These are phyloP conservation scores for Natator depressus DNA, from an alignment of 2,113 vertebrate genomes.

Conservation along the genomic window DNA sequence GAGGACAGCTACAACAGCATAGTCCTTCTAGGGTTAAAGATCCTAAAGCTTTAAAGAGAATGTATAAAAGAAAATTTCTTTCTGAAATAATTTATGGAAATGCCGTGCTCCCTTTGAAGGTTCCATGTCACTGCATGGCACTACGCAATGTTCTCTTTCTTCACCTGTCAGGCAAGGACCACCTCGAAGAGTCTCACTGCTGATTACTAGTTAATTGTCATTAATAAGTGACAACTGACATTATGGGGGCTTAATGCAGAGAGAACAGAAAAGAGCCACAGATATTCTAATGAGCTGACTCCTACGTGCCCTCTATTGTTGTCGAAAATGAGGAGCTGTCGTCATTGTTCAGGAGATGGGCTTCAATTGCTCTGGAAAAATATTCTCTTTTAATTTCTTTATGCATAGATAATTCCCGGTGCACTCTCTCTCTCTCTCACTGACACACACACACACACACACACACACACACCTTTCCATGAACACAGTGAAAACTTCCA, in stretches of 20 bases:
- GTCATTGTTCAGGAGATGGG: conserved; percentile 86
- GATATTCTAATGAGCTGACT: conserved; percentile 91
- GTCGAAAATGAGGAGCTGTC: conserved; percentile 88
- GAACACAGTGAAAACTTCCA: conserved; percentile 54
- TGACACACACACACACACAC: conserved; percentile 14
- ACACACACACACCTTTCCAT: not conserved
- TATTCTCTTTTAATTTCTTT: conserved; percentile 85
- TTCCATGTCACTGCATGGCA: conserved; percentile 84
- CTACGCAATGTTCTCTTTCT: conserved; percentile 83
- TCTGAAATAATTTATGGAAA: conserved; percentile 88
- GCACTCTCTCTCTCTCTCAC: conserved; percentile 58
- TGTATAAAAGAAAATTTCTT: conserved; percentile 85
- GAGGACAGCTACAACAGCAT: conserved; percentile 51
- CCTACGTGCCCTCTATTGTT: conserved; percentile 89
- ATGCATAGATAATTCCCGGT: conserved; percentile 84
- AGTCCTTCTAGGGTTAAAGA: conserved; percentile 85
- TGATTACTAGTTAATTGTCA: conserved; percentile 92
- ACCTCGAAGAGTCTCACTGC: conserved; percentile 86
- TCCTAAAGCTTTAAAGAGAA: conserved; percentile 81
- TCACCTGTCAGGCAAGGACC: conserved; percentile 87
- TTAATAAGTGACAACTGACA: conserved; percentile 92
- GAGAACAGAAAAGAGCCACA: conserved; percentile 87
- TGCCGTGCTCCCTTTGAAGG: conserved; percentile 84
- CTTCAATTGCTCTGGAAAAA: conserved; percentile 84
- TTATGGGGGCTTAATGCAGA: conserved; percentile 87